phyloP scores from a whole-genome alignment of 2,888 invertebrate species.

The Scaptodrosophila latifasciaeformis region DNA sequence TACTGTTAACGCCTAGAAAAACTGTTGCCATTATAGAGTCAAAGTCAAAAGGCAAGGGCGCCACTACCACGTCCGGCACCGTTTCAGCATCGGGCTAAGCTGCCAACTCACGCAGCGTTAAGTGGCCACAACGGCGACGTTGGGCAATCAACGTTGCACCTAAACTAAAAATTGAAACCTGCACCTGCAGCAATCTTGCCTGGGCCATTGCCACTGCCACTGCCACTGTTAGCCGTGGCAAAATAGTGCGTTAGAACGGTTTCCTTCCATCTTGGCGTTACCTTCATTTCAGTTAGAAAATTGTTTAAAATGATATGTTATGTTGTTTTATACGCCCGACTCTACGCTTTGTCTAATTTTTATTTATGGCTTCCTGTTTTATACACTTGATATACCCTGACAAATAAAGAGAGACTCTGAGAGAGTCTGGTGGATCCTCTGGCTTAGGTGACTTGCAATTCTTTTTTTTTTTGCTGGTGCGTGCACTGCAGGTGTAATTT shows the following conservation, averaged over 20 bases:
- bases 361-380: conserved; percentile 63
- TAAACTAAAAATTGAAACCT: conserved; percentile 18
- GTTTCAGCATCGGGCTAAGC: not conserved
- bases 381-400: conserved; percentile 5
- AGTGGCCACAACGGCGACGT: too few relatives aligned
- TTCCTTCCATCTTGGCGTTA: too few relatives aligned
- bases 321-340: conserved; percentile 19
- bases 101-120: conserved; percentile 62
- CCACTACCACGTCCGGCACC: conserved; percentile 19
- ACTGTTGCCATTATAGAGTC: conserved; percentile 29
- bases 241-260: conserved; percentile 18
- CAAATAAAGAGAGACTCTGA: too few relatives aligned
- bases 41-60: conserved; percentile 38
- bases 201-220: too few relatives aligned
- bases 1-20: conserved; percentile 64
- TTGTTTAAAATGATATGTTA: conserved; percentile 62
- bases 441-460: conserved; percentile 52
- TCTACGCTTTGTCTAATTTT: conserved; percentile 53
- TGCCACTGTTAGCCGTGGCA: too few relatives aligned
- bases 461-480: conserved; percentile 20
- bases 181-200: conserved; percentile 49
- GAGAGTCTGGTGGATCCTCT: not conserved
- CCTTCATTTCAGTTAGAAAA: conserved; percentile 50
- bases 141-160: conserved; percentile 47
- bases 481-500: conserved; percentile 61